Evolutionary conservation across 2,797 vertebrate genomes (phyloP).

Genomic region (Tragopan temminckii): DNA sequence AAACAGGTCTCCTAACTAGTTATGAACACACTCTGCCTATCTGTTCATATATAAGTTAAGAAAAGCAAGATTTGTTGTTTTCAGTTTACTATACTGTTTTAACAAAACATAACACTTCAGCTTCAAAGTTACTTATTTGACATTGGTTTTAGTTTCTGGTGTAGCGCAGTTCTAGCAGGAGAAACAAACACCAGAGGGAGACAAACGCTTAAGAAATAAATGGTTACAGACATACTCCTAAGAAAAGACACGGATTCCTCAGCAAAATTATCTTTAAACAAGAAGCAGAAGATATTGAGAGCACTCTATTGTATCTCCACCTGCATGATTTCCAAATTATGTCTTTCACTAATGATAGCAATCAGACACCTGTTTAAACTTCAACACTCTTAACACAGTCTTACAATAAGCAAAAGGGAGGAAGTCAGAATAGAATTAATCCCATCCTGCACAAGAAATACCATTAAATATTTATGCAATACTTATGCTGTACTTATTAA

Average conservation of each 20-base stretch:
- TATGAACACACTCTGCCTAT: background rate
- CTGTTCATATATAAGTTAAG: no score
- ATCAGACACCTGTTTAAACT: background rate
- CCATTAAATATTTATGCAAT: background rate
- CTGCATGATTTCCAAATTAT: background rate
- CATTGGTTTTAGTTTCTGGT: background rate
- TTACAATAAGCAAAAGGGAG: background rate
- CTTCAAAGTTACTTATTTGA: background rate
- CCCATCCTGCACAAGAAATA: background rate
- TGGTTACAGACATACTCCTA: background rate
- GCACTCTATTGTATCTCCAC: background rate
- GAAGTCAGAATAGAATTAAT: background rate
- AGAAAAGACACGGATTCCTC: background rate
- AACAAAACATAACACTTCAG: background rate
- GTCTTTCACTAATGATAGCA: background rate
- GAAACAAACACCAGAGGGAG: conserved; percentile 63
- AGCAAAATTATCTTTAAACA: background rate
- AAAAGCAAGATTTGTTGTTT: no score
- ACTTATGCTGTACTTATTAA: background rate
- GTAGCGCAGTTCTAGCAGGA: background rate
- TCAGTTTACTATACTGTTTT: background rate
- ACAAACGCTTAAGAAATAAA: conserved; percentile 29
- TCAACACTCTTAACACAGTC: background rate
- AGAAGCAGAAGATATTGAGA: background rate
- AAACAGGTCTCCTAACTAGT: background rate